A percentile compares a stretch with the other conserved stretches of the same genome.
Conservation (phyloP, 2,888 invertebrate species). For the Xanthorhoe spadicearia region DNA sequence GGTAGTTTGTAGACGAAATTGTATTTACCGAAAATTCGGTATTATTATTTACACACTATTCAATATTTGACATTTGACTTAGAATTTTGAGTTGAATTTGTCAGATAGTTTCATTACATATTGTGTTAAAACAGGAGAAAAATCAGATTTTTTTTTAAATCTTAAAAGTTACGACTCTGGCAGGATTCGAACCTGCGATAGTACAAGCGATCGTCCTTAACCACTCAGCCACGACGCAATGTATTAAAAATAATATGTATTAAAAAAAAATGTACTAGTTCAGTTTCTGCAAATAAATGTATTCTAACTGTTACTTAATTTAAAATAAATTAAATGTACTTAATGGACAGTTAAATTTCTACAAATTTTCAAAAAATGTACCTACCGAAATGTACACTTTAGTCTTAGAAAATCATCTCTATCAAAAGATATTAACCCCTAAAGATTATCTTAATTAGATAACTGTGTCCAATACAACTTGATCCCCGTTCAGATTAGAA, state of each 20-base stretch:
- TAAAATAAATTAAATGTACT: too few species aligned
- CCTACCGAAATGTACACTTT: background rate
- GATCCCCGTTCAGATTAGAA: constrained; percentile 39
- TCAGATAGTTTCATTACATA: too few species aligned
- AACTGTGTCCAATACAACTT: constrained; percentile 36
- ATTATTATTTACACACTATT: background rate
- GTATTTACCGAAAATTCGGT: constrained; percentile 6
- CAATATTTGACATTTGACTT: background rate
- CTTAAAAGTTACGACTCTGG: too few species aligned
- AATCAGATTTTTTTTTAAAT: too few species aligned
- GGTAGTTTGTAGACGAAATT: constrained; percentile 2
- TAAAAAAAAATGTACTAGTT: too few species aligned
- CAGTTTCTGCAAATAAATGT: too few species aligned
- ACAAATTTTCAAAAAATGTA: background rate
- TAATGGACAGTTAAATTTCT: background rate
- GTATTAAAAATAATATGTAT: too few species aligned
- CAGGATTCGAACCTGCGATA: too few species aligned
- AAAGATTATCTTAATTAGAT: constrained; percentile 42
- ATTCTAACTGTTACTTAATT: too few species aligned
- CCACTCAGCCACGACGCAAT: too few species aligned
- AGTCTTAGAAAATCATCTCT: constrained; percentile 13
- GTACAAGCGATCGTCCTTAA: too few species aligned
- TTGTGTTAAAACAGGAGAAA: too few species aligned
- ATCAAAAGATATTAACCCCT: constrained; percentile 26
- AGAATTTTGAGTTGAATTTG: background rate